Conservation (phyloP, 2,888 invertebrate species). For the Synergus itoensis region DNA sequence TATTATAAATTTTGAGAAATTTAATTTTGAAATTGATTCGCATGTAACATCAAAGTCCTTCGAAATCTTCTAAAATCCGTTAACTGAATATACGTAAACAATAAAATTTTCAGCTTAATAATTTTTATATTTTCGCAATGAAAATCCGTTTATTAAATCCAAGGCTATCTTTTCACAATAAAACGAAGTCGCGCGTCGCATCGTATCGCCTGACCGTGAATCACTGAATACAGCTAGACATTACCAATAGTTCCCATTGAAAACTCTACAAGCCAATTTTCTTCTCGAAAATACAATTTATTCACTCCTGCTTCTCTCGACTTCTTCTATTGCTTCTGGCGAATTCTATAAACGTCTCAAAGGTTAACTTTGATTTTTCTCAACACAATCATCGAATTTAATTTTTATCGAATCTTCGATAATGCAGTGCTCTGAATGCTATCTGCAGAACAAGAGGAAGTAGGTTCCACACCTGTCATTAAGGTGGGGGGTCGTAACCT, state of each 20-base stretch:
- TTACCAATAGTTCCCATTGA: constrained; percentile 42
- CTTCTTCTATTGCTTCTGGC: constrained; percentile 46
- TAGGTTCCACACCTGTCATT: too few relatives aligned
- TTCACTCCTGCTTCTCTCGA: constrained; percentile 46
- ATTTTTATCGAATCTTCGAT: neutral
- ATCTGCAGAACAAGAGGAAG: too few relatives aligned
- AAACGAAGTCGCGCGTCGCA: constrained; percentile 44
- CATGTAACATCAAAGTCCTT: too few relatives aligned
- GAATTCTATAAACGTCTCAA: constrained; percentile 27
- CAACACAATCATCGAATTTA: neutral
- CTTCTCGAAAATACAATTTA: constrained; percentile 56
- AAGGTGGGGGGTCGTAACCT: too few relatives aligned
- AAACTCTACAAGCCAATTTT: constrained; percentile 52
- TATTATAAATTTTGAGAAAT: too few relatives aligned
- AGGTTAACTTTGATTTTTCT: constrained; percentile 1
- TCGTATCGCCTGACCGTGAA: constrained; percentile 48
- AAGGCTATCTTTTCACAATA: constrained; percentile 46
- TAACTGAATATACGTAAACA: too few relatives aligned
- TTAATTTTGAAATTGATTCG: too few relatives aligned
- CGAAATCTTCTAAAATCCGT: too few relatives aligned
- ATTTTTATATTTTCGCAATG: neutral
- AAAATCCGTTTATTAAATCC: constrained; percentile 12
- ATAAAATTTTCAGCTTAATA: neutral
- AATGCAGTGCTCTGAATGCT: neutral
- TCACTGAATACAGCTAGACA: constrained; percentile 54